Conservation (phyloP, 1,140 invertebrate species). For the Chironomus tepperi region DNA sequence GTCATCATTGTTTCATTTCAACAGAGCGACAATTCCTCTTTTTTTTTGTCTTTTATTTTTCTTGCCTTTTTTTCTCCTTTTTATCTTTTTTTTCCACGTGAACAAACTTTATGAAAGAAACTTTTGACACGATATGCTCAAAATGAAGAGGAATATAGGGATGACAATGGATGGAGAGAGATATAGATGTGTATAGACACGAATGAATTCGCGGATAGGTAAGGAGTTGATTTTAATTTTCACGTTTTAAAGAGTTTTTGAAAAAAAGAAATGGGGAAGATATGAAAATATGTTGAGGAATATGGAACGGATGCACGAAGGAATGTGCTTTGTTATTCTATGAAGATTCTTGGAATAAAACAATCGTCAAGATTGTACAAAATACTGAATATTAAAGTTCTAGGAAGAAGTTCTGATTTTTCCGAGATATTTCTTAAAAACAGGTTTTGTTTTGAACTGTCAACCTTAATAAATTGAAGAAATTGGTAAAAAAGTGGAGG, state of each 20-base stretch:
- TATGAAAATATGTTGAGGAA: not conserved
- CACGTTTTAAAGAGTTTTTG: not conserved
- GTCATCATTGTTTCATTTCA: slow-evolving; percentile 10
- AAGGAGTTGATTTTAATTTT: slow-evolving; percentile 5
- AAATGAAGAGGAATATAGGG: not conserved
- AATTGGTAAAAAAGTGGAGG: too few species aligned
- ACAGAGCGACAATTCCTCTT: not conserved
- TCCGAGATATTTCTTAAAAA: too few species aligned
- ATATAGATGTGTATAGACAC: too few species aligned
- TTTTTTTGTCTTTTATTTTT: too few species aligned
- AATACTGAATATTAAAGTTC: too few species aligned
- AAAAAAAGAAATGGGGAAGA: not conserved
- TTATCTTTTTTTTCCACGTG: not conserved
- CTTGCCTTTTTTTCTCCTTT: not conserved
- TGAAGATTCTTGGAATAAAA: too few species aligned
- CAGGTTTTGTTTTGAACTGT: too few species aligned
- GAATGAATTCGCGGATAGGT: too few species aligned
- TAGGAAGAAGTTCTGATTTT: too few species aligned
- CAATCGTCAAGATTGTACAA: too few species aligned
- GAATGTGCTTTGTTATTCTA: too few species aligned
- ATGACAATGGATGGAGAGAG: not conserved
- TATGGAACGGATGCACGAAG: not conserved
- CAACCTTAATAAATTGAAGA: too few species aligned
- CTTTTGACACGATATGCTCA: not conserved
- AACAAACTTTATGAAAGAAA: slow-evolving; percentile 20